Conservation (phyloP, 2,888 invertebrate genomes). For the Drosophila sordidapex region DNA sequence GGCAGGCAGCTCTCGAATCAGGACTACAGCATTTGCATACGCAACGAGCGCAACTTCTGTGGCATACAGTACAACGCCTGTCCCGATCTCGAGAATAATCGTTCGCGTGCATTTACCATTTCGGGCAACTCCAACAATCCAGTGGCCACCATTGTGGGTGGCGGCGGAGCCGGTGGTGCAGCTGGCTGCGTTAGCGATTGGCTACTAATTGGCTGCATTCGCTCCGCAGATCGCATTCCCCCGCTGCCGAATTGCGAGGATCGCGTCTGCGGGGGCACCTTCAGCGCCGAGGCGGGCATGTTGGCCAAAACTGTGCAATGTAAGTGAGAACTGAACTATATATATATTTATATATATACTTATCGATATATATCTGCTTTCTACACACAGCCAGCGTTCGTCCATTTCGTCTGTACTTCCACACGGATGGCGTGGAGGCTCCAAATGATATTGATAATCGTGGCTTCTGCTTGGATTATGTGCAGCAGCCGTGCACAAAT, state of each 20-base stretch:
- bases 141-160: slow-evolving; percentile 89
- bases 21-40: slow-evolving; percentile 94
- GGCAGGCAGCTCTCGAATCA: slow-evolving; percentile 94
- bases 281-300: slow-evolving; percentile 90
- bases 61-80: slow-evolving; percentile 93
- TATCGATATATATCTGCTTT: background rate
- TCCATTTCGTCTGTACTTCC: slow-evolving; percentile 92
- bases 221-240: slow-evolving; percentile 84
- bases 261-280: slow-evolving; percentile 92
- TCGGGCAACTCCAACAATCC: slow-evolving; percentile 91
- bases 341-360: too few species aligned
- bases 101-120: slow-evolving; percentile 90
- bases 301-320: slow-evolving; percentile 89
- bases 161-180: slow-evolving; percentile 86
- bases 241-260: slow-evolving; percentile 90
- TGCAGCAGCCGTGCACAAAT: slow-evolving; percentile 91
- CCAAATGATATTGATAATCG: slow-evolving; percentile 91
- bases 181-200: slow-evolving; percentile 91
- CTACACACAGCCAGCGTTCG: slow-evolving; percentile 90
- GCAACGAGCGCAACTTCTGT: slow-evolving; percentile 94
- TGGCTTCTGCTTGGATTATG: slow-evolving; percentile 93
- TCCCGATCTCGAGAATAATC: slow-evolving; percentile 89
- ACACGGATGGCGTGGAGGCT: slow-evolving; percentile 91
- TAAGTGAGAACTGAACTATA: slow-evolving; percentile 85
- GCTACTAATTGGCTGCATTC: slow-evolving; percentile 91